A percentile compares a stretch with the other conserved stretches of the same genome.
These are phyloP conservation scores for Pollachius pollachius DNA, from an alignment of 2,113 vertebrate species.

Conservation along the genomic window DNA sequence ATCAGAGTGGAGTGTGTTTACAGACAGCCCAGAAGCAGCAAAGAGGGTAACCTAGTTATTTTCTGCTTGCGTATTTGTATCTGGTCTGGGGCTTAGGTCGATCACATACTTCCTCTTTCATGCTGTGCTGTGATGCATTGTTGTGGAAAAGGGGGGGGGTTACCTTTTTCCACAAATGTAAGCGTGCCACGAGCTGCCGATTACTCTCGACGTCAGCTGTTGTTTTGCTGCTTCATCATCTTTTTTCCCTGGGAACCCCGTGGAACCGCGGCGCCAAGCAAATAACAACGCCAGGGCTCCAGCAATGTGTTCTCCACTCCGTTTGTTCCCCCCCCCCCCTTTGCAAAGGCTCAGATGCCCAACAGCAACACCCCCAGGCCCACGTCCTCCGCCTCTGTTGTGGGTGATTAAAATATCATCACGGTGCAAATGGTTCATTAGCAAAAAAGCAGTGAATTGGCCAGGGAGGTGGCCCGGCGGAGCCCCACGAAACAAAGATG, in stretches of 20 bases:
- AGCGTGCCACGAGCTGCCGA: background rate
- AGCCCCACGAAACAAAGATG: background rate
- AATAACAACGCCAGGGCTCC: too few species aligned
- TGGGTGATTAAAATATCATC: slow-evolving; percentile 30
- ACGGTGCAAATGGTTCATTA: slow-evolving; percentile 41
- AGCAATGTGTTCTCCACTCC: too few species aligned
- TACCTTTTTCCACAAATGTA: background rate
- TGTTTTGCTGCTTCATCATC: background rate
- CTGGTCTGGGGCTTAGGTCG: background rate
- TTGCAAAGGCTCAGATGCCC: background rate
- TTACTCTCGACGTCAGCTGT: background rate
- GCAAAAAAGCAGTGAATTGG: slow-evolving; percentile 22
- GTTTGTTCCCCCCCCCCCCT: background rate
- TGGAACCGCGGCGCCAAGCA: background rate
- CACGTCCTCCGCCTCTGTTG: background rate
- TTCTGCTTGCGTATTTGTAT: too few species aligned
- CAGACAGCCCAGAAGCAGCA: too few species aligned
- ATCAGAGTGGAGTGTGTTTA: too few species aligned
- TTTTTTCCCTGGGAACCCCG: background rate
- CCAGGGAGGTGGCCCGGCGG: background rate
- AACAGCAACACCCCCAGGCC: background rate
- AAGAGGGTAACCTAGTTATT: too few species aligned
- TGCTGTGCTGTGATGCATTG: background rate
- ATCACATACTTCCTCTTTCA: background rate
- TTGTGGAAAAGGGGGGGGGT: background rate